Conservation (phyloP, 2,113 vertebrate species). For the Varanus salvator region DNA sequence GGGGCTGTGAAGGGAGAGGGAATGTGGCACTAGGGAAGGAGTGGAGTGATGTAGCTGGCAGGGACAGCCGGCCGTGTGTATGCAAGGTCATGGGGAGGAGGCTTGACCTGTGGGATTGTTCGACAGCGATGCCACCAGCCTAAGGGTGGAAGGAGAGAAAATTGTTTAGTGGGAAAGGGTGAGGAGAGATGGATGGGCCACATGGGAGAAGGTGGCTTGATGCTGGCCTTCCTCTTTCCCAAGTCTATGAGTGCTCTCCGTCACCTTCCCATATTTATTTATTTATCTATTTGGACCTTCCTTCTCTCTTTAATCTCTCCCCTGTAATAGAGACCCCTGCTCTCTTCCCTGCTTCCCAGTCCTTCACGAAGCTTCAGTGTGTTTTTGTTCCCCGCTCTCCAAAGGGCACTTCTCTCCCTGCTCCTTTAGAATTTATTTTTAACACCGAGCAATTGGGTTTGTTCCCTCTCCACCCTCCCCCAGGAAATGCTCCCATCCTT, state of each 20-base stretch:
- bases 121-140: not conserved
- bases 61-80: not conserved
- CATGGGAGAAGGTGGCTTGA: not conserved
- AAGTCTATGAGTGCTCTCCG: not conserved
- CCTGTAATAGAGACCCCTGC: too few species aligned
- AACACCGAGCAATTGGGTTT: not conserved
- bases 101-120: not conserved
- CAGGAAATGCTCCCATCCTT: not conserved
- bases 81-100: not conserved
- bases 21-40: not conserved
- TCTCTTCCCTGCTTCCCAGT: not conserved
- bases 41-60: not conserved
- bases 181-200: not conserved
- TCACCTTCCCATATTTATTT: not conserved
- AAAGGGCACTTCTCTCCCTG: not conserved
- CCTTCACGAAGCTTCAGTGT: not conserved
- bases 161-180: not conserved
- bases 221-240: too few species aligned
- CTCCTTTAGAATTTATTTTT: not conserved
- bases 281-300: not conserved
- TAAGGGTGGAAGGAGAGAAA: not conserved
- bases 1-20: not conserved
- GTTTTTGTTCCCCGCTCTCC: not conserved
- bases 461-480: not conserved
- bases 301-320: not conserved